Base-by-base conservation (phyloP, 1,140 invertebrate genomes). In the Lysiphlebus fabarum region DNA sequence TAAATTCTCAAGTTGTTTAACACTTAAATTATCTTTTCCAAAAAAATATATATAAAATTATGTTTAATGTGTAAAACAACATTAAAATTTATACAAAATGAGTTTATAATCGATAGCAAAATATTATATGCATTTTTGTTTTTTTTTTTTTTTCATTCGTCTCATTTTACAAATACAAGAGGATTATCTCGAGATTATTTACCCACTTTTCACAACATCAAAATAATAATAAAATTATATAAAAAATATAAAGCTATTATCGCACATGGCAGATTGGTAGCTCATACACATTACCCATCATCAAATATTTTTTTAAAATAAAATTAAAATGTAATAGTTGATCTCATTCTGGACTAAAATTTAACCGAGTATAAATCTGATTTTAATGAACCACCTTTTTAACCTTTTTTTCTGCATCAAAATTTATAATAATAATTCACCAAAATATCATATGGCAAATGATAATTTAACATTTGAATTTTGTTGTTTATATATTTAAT, bases 361-460 rank as follows among this genome's bases (percentile, higher is more conserved):
- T 65, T 36, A 7, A 51, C 64, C 61, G 38, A 58, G 51, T 65
- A 62, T 65, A 65, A 65, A 65, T 65, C 64, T 65, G 64, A 65
- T 65, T 65, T 65, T 65, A 65, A 65, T 65, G 64, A 61, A 62
- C 55, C 58, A 58, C 55, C 57, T 65, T 26, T 2, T n/a, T n/a
- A n/a, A n/a, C n/a, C n/a, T n/a, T n/a, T n/a, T n/a, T n/a, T n/a
- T n/a, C n/a, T n/a, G n/a, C n/a, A n/a, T n/a, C n/a, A n/a, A n/a
- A n/a, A n/a, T n/a, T n/a, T n/a, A n/a, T n/a, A n/a, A n/a, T n/a
- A n/a, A n/a, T n/a, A n/a, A n/a, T n/a, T n/a, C n/a, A n/a, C n/a
- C n/a, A n/a, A n/a, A n/a, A n/a, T n/a, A n/a, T n/a, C n/a, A n/a
- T n/a, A n/a, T 58, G 53, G 60, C 60, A 65, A 65, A 65, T 59